Percentiles rank a stretch among this genome's conserved stretches.
Conservation (phyloP, 2,113 vertebrate species). For the Antechinus flavipes region DNA sequence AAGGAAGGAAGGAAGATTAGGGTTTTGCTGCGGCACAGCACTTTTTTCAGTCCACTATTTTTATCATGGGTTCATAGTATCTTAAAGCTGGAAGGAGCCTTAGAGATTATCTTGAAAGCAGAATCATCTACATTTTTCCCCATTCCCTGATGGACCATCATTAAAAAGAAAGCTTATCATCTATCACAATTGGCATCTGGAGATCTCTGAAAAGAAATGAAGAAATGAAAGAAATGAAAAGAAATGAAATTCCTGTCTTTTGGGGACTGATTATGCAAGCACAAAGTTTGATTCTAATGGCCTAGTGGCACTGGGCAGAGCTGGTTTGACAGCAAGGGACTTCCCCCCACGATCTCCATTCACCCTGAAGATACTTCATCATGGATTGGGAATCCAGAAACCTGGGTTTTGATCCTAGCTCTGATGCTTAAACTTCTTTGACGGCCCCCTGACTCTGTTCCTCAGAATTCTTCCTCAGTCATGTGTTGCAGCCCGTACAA, state of each 20-base stretch:
- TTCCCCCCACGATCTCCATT: background rate
- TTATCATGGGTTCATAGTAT: background rate
- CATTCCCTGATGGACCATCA: constrained; percentile 15
- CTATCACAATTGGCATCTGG: background rate
- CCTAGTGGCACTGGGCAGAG: background rate
- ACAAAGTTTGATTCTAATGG: background rate
- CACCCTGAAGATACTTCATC: background rate
- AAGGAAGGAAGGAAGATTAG: constrained; percentile 45
- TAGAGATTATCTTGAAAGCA: background rate
- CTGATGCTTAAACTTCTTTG: background rate
- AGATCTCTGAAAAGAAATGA: background rate
- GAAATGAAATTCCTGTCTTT: background rate
- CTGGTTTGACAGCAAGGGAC: background rate
- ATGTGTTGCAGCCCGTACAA: background rate
- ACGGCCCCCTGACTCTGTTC: background rate
- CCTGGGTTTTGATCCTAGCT: background rate
- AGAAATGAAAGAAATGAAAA: background rate
- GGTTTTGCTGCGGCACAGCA: constrained; percentile 13
- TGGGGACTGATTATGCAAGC: background rate
- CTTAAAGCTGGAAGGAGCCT: background rate
- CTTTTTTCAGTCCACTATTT: constrained; percentile 19
- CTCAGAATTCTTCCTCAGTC: background rate
- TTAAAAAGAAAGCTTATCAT: constrained; percentile 39
- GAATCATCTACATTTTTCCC: constrained; percentile 25
- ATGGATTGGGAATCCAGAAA: background rate